Conservation (phyloP, 2,113 vertebrate genomes). For the Chionodraco myersi region DNA sequence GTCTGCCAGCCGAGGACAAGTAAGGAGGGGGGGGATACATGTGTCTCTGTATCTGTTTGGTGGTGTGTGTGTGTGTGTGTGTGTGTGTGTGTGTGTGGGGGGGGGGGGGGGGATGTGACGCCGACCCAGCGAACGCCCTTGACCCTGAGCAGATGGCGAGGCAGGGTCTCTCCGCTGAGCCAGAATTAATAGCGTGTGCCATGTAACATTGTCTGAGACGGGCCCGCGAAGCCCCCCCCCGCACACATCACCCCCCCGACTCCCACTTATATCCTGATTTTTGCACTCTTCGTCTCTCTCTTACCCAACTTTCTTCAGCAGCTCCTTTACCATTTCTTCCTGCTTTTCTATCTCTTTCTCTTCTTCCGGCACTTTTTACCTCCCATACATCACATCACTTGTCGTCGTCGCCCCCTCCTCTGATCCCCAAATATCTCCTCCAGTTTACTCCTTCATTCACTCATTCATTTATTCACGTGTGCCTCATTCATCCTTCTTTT, state of each 20-base stretch:
- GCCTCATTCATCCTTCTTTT: conserved; percentile 71
- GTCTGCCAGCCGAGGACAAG: conserved; percentile 81
- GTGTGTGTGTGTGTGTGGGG: conserved; percentile 30
- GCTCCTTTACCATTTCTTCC: conserved; percentile 6
- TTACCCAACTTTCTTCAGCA: background rate
- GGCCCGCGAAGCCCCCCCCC: conserved; percentile 73
- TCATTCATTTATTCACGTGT: conserved; percentile 71
- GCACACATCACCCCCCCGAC: conserved; percentile 36
- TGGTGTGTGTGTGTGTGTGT: conserved; percentile 27
- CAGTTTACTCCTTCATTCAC: conserved; percentile 61
- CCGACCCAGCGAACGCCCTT: conserved; percentile 88
- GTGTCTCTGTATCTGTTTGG: conserved; percentile 33
- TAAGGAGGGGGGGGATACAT: conserved; percentile 18
- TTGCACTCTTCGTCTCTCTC: conserved; percentile 8
- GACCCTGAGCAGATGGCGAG: conserved; percentile 90
- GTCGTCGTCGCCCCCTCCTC: background rate
- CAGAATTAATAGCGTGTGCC: conserved; percentile 93
- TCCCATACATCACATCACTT: conserved; percentile 43
- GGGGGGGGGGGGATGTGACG: conserved; percentile 69
- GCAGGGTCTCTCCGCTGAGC: conserved; percentile 88
- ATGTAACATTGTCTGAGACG: conserved; percentile 90
- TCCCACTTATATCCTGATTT: conserved; percentile 45
- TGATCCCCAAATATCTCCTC: conserved; percentile 27
- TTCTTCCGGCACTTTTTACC: conserved; percentile 11
- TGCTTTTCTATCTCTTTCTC: background rate